Evolutionary conservation across 2,797 vertebrate genomes (phyloP), one percentile per base, ranked within the genome.

Genomic region (Aphelocoma californica): DNA sequence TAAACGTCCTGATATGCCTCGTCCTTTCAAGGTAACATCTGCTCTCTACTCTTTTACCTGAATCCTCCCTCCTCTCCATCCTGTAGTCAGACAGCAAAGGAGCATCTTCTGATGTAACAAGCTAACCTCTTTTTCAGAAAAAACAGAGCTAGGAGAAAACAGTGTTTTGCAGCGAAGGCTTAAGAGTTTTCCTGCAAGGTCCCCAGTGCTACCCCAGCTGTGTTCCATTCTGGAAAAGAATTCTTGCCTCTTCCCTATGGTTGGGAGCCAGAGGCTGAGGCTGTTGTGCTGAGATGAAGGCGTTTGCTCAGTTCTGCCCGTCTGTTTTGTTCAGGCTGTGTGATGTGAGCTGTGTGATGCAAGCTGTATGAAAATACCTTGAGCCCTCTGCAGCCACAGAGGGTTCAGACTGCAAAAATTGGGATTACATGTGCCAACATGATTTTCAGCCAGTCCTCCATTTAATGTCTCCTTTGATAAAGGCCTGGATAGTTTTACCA

Each of bases 21-120:
- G 99, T 56, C 99, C 99, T 95, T 99, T 99, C 97, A 99, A 99
- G 99, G 99, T 99, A 93, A 98, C 95, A 92, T 96, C 89, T 18
- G 38, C 80, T 74, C 58, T 96, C 65, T 88, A 34, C 87, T 96
- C 86, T 90, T 96, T 97, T 95, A 67, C 92, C 92, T 95, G 94
- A 97, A 96, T 95, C 94, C 82, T 96, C 19, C 53, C 60, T 82
- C 40, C 29, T 74, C 36, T 36, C 50, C 19, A 9, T 54, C 8
- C 31, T 91, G 42, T 34, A 87, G 70, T 34, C 47, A 57, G 84
- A 40, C 74, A 91, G 67, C 66, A 24, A 58, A 78, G 73, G 13
- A 54, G 21, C 23, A 26, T 92, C 74, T 94, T 70, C 26, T 38
- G 21, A 38, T 57, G 45, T 54, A 26, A 54, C 66, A 86, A 29